Evolutionary conservation across 2,113 vertebrate species (phyloP).

Genomic region (Coptodon bakossiorum): DNA sequence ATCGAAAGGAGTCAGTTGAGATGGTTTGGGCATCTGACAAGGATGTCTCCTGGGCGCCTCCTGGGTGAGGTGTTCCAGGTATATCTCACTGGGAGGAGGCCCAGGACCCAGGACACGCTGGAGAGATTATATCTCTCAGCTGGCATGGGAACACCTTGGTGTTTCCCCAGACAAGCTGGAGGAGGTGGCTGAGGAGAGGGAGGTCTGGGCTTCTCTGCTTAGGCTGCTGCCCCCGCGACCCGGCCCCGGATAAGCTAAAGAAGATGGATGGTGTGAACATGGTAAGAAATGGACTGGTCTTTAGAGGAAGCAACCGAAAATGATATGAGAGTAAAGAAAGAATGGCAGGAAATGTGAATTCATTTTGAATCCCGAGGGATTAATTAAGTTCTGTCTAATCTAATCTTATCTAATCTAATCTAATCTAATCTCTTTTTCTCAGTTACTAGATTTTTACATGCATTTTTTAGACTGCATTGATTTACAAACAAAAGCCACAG

Average conservation of each 20-base stretch:
- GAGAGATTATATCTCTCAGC: fast-evolving
- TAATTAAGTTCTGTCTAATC: not conserved
- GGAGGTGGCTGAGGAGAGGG: not conserved
- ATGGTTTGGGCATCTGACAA: too few relatives aligned
- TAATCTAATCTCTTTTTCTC: not conserved
- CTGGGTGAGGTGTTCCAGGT: too few relatives aligned
- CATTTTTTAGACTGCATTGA: not conserved
- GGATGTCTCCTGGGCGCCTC: too few relatives aligned
- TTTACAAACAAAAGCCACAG: not conserved
- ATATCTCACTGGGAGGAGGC: too few relatives aligned
- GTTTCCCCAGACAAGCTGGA: not conserved
- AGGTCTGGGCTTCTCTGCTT: not conserved
- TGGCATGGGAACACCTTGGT: not conserved
- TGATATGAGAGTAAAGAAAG: not conserved
- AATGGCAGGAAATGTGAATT: fast-evolving
- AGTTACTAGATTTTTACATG: not conserved
- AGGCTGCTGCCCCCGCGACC: fast-evolving
- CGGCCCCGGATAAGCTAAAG: not conserved
- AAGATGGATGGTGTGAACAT: not conserved
- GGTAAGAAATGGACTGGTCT: not conserved
- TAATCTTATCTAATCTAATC: too few relatives aligned
- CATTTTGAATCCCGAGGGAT: not conserved
- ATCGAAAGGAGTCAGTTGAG: too few relatives aligned
- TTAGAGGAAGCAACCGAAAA: not conserved
- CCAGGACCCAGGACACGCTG: too few relatives aligned